These are phyloP conservation scores for Drosophila borealis DNA, from an alignment of 2,888 invertebrate genomes.

Conservation along the genomic window DNA sequence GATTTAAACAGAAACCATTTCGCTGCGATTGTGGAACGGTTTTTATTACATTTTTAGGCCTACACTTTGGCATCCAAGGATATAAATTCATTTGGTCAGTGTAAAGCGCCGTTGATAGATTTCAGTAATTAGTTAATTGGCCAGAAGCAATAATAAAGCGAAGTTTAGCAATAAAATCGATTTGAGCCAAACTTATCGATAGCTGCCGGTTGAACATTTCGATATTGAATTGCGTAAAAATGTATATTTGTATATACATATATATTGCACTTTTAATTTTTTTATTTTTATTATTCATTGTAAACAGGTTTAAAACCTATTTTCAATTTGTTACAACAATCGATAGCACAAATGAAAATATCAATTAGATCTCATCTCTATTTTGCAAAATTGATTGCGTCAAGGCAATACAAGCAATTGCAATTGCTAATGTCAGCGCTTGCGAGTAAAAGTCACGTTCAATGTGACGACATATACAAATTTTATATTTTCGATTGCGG, in stretches of 20 bases:
- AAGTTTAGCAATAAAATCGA: neutral
- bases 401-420: conserved; percentile 44
- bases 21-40: conserved; percentile 21
- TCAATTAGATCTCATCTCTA: conserved; percentile 17
- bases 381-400: conserved; percentile 34
- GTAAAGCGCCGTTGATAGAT: neutral
- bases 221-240: no score
- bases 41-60: conserved; percentile 34
- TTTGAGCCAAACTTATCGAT: no score
- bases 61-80: conserved; percentile 30
- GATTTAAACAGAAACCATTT: conserved; percentile 28
- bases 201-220: no score
- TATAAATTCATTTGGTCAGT: neutral
- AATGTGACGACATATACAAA: conserved; percentile 38
- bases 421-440: conserved; percentile 45
- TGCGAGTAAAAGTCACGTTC: conserved; percentile 59
- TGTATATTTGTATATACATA: no score
- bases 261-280: no score
- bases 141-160: neutral
- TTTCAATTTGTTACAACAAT: neutral
- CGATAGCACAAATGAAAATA: neutral
- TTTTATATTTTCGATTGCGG: conserved; percentile 19
- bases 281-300: no score
- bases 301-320: no score
- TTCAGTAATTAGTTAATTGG: conserved; percentile 5